Evolutionary conservation across 2,797 vertebrate species (phyloP).

Genomic region (Lacerta bilineata): DNA sequence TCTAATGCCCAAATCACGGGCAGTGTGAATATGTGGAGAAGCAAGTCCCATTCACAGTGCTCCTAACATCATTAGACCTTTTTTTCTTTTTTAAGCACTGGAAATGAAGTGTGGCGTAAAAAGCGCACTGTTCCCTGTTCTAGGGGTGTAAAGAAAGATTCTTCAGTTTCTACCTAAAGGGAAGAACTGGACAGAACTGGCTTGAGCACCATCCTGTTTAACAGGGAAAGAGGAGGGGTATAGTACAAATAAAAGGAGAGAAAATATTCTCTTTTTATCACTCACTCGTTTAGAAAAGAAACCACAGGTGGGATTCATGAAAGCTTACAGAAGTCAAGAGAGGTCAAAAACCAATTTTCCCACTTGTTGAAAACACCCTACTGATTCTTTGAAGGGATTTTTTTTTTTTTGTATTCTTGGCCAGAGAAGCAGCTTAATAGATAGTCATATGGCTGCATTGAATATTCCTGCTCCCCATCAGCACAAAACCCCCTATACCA

Average conservation of each 20-base stretch:
- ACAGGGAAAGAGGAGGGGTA: conserved; percentile 63
- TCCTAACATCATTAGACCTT: conserved; percentile 6
- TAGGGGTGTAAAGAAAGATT: neutral
- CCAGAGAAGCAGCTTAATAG: conserved; percentile 60
- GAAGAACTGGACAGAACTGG: conserved; percentile 33
- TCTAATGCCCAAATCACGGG: conserved; percentile 1
- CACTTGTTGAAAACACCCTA: conserved; percentile 72
- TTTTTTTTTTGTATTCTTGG: conserved; percentile 42
- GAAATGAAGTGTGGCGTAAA: conserved; percentile 23
- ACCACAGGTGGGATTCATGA: conserved; percentile 70
- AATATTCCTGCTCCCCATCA: conserved; percentile 43
- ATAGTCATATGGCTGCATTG: conserved; percentile 48
- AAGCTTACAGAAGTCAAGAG: conserved; percentile 69
- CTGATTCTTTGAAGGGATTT: conserved; percentile 64
- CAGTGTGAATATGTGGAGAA: neutral
- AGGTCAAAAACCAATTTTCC: conserved; percentile 74
- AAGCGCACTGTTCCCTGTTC: neutral
- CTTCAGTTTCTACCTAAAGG: conserved; percentile 13
- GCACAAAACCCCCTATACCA: neutral
- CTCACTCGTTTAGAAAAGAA: conserved; percentile 71
- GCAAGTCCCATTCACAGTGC: neutral
- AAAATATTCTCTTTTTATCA: conserved; percentile 69
- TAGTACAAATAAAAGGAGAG: conserved; percentile 63
- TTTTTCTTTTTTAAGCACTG: neutral
- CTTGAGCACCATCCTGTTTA: conserved; percentile 28